Conservation (phyloP, 2,113 vertebrate genomes). For the Xenus cinereus region DNA sequence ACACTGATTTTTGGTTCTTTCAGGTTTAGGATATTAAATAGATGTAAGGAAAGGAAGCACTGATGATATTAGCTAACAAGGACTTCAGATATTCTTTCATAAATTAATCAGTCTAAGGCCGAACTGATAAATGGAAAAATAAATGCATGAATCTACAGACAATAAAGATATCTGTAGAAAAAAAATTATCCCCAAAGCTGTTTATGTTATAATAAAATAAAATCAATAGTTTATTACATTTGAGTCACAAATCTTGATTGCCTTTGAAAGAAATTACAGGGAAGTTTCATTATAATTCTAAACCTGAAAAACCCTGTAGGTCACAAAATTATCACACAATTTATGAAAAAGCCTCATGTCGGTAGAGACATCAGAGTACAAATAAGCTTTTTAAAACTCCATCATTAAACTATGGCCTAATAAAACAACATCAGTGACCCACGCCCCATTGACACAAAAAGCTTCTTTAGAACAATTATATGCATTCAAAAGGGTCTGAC, state of each 20-base stretch:
- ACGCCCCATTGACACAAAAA: background rate
- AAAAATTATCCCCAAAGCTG: background rate
- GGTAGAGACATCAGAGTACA: background rate
- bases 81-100: background rate
- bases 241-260: background rate
- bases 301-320: background rate
- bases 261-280: background rate
- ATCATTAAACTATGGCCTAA: background rate
- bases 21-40: background rate
- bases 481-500: background rate
- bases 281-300: background rate
- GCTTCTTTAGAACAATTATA: background rate
- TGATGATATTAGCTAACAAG: background rate
- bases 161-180: background rate
- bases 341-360: background rate
- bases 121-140: background rate
- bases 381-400: background rate
- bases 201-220: background rate
- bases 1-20: background rate
- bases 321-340: background rate
- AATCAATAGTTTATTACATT: background rate
- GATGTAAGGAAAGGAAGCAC: background rate
- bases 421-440: background rate
- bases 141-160: background rate
- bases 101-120: background rate